Conservation (phyloP, 1,140 invertebrate genomes). For the Pseudobourletiella spinata region DNA sequence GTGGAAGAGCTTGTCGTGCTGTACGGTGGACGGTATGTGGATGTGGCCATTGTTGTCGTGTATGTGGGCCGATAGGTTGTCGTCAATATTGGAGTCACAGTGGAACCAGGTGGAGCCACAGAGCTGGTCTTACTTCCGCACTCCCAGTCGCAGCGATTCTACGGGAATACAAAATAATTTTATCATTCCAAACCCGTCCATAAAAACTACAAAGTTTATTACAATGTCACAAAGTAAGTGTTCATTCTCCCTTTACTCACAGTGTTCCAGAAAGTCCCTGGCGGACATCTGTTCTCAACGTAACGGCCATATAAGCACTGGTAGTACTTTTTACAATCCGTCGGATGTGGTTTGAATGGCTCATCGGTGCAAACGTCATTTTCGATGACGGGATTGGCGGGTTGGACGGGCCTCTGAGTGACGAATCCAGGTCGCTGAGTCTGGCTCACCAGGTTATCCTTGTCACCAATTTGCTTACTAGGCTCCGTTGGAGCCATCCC, state of each 20-base stretch:
- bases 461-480: too few relatives aligned
- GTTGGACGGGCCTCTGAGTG: too few relatives aligned
- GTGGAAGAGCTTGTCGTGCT: background rate
- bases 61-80: conserved; percentile 16
- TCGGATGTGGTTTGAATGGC: conserved; percentile 52
- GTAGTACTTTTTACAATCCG: conserved; percentile 68
- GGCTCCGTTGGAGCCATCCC: too few relatives aligned
- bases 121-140: conserved; percentile 41
- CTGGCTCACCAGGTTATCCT: too few relatives aligned
- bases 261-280: conserved; percentile 63
- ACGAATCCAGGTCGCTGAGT: too few relatives aligned
- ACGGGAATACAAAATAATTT: background rate
- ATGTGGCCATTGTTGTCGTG: conserved; percentile 30
- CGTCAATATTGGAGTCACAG: conserved; percentile 2
- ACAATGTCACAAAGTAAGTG: background rate
- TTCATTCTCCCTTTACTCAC: conserved; percentile 40
- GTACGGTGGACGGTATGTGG: conserved; percentile 26
- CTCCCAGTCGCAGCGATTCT: conserved; percentile 67
- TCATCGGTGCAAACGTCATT: conserved; percentile 48
- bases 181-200: background rate
- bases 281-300: conserved; percentile 56
- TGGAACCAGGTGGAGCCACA: conserved; percentile 2
- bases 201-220: conserved; percentile 1
- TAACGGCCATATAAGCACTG: conserved; percentile 63
- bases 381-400: conserved; percentile 44